Conservation (phyloP, 2,113 vertebrate genomes). For the Furnarius figulus region DNA sequence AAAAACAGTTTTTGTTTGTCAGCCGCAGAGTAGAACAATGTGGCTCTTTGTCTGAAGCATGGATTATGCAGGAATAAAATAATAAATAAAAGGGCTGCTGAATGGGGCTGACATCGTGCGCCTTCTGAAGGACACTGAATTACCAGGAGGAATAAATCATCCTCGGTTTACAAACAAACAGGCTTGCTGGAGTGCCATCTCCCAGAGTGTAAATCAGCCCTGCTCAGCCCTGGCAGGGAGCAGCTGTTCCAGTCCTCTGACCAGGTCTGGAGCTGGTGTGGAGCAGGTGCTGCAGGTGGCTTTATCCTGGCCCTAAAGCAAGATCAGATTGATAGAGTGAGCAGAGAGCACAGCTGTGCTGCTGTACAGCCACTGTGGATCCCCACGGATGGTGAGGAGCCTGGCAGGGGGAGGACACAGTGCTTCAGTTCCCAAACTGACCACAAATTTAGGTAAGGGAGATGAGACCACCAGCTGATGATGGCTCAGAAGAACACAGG, state of each 20-base stretch:
- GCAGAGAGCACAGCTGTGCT: not conserved
- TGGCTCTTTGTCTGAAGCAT: not conserved
- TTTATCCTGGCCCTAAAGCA: not conserved
- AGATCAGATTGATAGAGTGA: not conserved
- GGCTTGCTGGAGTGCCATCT: not conserved
- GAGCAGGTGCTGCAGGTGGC: not conserved
- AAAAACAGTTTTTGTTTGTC: conserved; percentile 7
- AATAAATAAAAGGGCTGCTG: conserved; percentile 35
- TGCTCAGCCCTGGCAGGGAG: accelerated
- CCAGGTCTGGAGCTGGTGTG: not conserved
- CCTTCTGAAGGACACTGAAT: not conserved
- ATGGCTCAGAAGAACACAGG: accelerated
- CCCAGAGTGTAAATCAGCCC: not conserved
- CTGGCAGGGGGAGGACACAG: accelerated
- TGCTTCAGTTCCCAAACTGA: not conserved
- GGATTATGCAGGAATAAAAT: conserved; percentile 31
- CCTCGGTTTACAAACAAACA: not conserved
- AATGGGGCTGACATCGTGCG: not conserved
- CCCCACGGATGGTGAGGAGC: accelerated
- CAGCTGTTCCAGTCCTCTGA: not conserved
- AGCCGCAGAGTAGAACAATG: not conserved
- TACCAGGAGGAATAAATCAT: not conserved
- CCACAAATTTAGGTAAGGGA: not conserved
- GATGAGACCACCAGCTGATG: accelerated
- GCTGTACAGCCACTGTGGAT: accelerated